A percentile compares a stretch with the other conserved stretches of the same genome.
Conservation (phyloP, 2,797 vertebrate genomes). For the Sebastes reedi region DNA sequence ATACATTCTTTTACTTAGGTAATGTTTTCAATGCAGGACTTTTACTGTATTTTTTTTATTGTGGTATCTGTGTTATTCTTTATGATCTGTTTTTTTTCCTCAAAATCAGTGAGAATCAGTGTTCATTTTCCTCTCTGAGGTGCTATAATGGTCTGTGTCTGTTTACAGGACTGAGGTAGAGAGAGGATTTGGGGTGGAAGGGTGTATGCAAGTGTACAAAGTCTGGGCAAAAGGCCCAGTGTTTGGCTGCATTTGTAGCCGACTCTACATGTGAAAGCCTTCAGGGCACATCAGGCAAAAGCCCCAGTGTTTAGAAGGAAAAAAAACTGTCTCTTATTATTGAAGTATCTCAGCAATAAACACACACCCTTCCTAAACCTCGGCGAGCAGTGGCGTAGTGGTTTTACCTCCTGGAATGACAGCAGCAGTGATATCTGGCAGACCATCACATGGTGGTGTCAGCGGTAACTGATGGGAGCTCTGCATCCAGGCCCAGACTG, state of each 20-base stretch:
- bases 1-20: background rate
- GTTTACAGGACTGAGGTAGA: slow-evolving; percentile 8
- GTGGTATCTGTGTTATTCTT: background rate
- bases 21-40: background rate
- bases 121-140: background rate
- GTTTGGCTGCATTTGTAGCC: slow-evolving; percentile 62
- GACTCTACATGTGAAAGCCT: slow-evolving; percentile 75
- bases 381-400: slow-evolving; percentile 38
- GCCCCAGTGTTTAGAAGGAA: slow-evolving; percentile 45
- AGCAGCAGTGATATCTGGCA: slow-evolving; percentile 71
- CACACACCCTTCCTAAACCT: slow-evolving; percentile 28
- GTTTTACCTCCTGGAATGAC: slow-evolving; percentile 64
- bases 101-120: background rate
- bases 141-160: slow-evolving; percentile 37
- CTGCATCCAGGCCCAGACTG: slow-evolving; percentile 52
- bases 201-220: slow-evolving; percentile 42
- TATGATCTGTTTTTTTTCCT: background rate
- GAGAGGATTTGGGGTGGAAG: slow-evolving; percentile 30
- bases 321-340: slow-evolving; percentile 55
- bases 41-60: background rate
- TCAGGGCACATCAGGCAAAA: slow-evolving; percentile 71
- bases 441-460: slow-evolving; percentile 71
- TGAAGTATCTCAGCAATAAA: slow-evolving; percentile 60
- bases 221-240: slow-evolving; percentile 71
- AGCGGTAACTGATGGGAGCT: slow-evolving; percentile 70